Percentiles rank a stretch among this genome's conserved stretches.
These are phyloP conservation scores for Xylophagus ater DNA, from an alignment of 2,888 invertebrate genomes.

Conservation along the genomic window DNA sequence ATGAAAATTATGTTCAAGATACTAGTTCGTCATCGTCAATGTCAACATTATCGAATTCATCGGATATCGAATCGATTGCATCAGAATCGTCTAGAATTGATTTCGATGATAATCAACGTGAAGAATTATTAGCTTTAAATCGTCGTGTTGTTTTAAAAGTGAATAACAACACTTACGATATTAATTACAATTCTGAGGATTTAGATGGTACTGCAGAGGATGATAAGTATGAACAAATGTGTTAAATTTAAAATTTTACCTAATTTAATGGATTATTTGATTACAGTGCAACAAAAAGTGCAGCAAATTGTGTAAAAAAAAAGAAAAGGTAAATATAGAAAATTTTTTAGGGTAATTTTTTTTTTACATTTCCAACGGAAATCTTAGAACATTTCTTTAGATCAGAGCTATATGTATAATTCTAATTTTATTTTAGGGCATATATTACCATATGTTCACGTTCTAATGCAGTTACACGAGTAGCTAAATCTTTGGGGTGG, in stretches of 20 bases:
- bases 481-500: conserved; percentile 32
- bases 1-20: not conserved
- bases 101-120: not conserved
- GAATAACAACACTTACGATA: too few species aligned
- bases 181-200: too few species aligned
- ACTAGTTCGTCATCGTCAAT: not conserved
- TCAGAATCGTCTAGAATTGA: not conserved
- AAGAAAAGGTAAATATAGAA: not conserved
- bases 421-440: too few species aligned
- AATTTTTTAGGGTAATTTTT: not conserved
- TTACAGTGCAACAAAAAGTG: conserved; percentile 2
- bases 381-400: not conserved
- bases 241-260: too few species aligned
- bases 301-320: not conserved
- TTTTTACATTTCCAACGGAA: not conserved
- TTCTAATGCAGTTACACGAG: conserved; percentile 25
- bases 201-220: too few species aligned
- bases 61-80: not conserved
- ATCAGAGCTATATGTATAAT: conserved; percentile 8
- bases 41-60: not conserved
- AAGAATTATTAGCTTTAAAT: conserved; percentile 8
- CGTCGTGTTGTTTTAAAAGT: too few species aligned
- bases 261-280: too few species aligned
- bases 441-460: conserved; percentile 2
- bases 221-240: too few species aligned